These are phyloP conservation scores for Monopis laevigella DNA, from an alignment of 2,888 invertebrate genomes.

Conservation along the genomic window DNA sequence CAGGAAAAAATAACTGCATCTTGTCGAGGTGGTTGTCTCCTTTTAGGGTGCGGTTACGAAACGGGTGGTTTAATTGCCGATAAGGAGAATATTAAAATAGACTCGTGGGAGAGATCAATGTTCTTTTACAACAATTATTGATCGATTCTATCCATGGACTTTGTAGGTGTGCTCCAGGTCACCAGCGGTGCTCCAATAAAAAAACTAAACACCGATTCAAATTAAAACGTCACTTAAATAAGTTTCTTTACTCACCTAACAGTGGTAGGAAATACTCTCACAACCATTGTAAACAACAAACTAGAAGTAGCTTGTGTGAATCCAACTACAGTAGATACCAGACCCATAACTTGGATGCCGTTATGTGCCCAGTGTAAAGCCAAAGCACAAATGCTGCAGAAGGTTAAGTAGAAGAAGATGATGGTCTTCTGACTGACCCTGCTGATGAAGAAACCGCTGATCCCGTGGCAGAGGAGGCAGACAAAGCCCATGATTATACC, in stretches of 20 bases:
- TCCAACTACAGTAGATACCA: constrained; percentile 31
- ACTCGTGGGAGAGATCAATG: too few species aligned
- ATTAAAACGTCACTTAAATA: too few species aligned
- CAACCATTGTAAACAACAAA: constrained; percentile 31
- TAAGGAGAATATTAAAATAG: too few species aligned
- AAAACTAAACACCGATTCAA: too few species aligned
- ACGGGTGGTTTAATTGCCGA: too few species aligned
- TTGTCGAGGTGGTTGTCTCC: too few species aligned
- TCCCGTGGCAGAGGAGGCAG: constrained; percentile 26
- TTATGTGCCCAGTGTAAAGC: constrained; percentile 31
- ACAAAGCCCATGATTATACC: constrained; percentile 30
- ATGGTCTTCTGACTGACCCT: constrained; percentile 29
- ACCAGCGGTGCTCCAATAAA: too few species aligned
- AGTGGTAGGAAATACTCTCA: constrained; percentile 36
- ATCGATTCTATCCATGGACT: too few species aligned
- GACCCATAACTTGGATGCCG: constrained; percentile 23
- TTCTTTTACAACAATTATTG: too few species aligned
- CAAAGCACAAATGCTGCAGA: constrained; percentile 26
- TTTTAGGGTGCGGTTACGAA: too few species aligned
- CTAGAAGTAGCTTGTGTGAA: constrained; percentile 32
- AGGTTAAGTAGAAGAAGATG: constrained; percentile 25
- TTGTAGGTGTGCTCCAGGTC: too few species aligned
- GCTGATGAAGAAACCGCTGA: constrained; percentile 27
- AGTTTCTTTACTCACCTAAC: constrained; percentile 35
- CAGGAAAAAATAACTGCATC: too few species aligned